Evolutionary conservation across 2,113 vertebrate genomes (phyloP).

Genomic region (Ailuropoda melanoleuca): DNA sequence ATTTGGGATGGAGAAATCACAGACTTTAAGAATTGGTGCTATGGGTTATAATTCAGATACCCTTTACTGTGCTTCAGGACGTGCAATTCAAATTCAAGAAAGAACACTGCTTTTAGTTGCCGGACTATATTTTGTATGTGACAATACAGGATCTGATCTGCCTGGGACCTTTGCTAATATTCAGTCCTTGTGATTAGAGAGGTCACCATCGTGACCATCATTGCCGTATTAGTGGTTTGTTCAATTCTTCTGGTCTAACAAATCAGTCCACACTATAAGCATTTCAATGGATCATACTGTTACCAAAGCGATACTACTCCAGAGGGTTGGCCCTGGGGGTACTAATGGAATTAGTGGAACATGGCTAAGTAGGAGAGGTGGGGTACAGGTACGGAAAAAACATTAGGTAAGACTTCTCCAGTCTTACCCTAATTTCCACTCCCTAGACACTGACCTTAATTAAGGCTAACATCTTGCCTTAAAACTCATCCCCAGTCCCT

Average conservation of each 20-base stretch:
- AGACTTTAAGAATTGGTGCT: neutral
- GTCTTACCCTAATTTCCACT: neutral
- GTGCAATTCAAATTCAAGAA: neutral
- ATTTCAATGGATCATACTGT: neutral
- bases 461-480: neutral
- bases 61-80: neutral
- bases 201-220: neutral
- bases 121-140: neutral
- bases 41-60: neutral
- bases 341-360: neutral
- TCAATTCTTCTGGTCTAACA: neutral
- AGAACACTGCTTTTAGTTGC: neutral
- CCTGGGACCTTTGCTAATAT: neutral
- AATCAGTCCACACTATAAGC: neutral
- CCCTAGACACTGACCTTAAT: neutral
- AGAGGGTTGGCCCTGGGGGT: neutral
- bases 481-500: neutral
- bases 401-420: neutral
- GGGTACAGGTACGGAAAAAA: neutral
- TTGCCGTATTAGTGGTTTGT: neutral
- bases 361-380: neutral
- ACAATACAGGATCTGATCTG: neutral
- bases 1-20: neutral
- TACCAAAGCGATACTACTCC: neutral
- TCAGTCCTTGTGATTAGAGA: neutral